Evolutionary conservation across 23 tunicate genomes (phyloP).

Genomic region (Ascidia mentula): DNA sequence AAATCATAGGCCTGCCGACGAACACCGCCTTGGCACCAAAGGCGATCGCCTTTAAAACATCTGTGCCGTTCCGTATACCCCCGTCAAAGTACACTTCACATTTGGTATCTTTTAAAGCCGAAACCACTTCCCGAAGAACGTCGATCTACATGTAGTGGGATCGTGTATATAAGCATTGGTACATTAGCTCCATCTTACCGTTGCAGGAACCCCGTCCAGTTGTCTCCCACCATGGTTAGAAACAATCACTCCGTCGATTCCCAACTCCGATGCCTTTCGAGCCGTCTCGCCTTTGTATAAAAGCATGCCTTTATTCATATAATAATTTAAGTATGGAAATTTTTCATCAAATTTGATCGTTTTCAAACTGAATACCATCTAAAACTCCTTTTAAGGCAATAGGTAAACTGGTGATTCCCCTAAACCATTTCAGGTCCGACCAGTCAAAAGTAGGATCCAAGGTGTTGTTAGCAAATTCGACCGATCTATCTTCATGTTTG

Average conservation of each 20-base stretch:
- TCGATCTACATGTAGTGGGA: too few species aligned
- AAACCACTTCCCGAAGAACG: constrained; percentile 47
- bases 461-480: too few species aligned
- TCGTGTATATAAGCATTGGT: too few species aligned
- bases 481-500: too few species aligned
- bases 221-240: constrained; percentile 73
- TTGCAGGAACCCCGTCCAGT: constrained; percentile 47
- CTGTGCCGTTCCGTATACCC: constrained; percentile 53
- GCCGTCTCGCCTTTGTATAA: constrained; percentile 71
- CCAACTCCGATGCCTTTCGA: constrained; percentile 32
- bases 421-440: too few species aligned
- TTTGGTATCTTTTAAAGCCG: constrained; percentile 22
- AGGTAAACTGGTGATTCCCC: too few species aligned
- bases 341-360: too few species aligned
- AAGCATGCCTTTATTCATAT: too few species aligned
- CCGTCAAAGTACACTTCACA: constrained; percentile 68
- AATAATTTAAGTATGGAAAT: too few species aligned
- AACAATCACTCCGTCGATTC: constrained; percentile 51
- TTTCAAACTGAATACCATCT: too few species aligned
- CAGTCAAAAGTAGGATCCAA: too few species aligned
- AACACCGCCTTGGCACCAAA: constrained; percentile 71
- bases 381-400: too few species aligned
- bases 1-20: constrained; percentile 51
- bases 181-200: constrained; percentile 19
- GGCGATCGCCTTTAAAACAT: constrained; percentile 63